These are phyloP conservation scores for Erpetoichthys calabaricus DNA, from an alignment of 2,797 vertebrate genomes.

Conservation along the genomic window DNA sequence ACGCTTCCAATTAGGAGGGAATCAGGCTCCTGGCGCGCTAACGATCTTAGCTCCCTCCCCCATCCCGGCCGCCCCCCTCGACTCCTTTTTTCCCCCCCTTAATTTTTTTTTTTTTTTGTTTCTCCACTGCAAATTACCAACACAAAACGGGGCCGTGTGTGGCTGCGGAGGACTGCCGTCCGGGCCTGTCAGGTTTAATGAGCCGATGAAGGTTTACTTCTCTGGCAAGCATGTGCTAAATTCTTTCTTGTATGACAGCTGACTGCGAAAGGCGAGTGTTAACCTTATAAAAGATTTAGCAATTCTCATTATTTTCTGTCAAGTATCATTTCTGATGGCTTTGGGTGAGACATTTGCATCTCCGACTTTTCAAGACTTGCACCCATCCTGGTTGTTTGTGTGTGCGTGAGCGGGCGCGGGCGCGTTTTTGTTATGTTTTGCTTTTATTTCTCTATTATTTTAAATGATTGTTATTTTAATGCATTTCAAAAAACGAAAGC, in stretches of 20 bases:
- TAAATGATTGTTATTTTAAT: slow-evolving; percentile 34
- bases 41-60: slow-evolving; percentile 71
- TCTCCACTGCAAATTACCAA: slow-evolving; percentile 88
- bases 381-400: slow-evolving; percentile 26
- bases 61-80: slow-evolving; percentile 50
- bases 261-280: slow-evolving; percentile 90
- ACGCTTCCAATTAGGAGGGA: slow-evolving; percentile 98
- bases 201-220: slow-evolving; percentile 94
- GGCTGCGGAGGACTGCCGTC: slow-evolving; percentile 57
- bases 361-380: slow-evolving; percentile 49
- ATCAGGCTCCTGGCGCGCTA: slow-evolving; percentile 84
- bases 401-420: slow-evolving; percentile 14
- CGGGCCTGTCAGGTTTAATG: slow-evolving; percentile 96
- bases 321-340: slow-evolving; percentile 83
- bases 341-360: slow-evolving; percentile 85
- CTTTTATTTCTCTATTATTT: slow-evolving; percentile 30
- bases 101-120: slow-evolving; percentile 32
- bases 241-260: slow-evolving; percentile 99
- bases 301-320: slow-evolving; percentile 99
- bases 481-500: slow-evolving; percentile 38
- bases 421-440: slow-evolving; percentile 24
- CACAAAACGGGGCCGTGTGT: slow-evolving; percentile 89
- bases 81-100: slow-evolving; percentile 25
- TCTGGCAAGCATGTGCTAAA: slow-evolving; percentile 78
- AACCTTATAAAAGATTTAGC: slow-evolving; percentile 99